These are phyloP conservation scores for Temnothorax longispinosus DNA, from an alignment of 1,140 invertebrate species.

Conservation along the genomic window DNA sequence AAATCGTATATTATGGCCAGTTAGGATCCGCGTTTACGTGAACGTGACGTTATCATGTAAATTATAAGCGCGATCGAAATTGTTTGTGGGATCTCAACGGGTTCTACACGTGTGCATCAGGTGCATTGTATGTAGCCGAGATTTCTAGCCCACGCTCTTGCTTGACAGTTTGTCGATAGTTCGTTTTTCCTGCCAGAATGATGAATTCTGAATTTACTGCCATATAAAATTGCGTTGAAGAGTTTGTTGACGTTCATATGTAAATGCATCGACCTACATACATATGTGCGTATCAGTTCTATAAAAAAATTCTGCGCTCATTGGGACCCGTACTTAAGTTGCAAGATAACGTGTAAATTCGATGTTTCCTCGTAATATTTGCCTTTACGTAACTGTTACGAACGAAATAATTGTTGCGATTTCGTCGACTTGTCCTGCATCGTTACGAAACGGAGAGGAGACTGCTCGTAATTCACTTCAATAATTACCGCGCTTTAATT, in stretches of 20 bases:
- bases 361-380: neutral
- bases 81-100: slow-evolving; percentile 8
- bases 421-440: neutral
- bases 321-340: neutral
- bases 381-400: neutral
- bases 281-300: neutral
- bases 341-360: neutral
- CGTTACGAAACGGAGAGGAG: neutral
- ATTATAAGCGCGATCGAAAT: slow-evolving; percentile 34
- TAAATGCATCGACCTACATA: neutral
- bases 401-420: slow-evolving; percentile 23
- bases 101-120: slow-evolving; percentile 29
- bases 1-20: neutral
- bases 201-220: slow-evolving; percentile 51
- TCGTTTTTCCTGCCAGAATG: slow-evolving; percentile 46
- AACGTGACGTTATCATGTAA: neutral
- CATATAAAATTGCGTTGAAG: slow-evolving; percentile 31
- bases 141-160: slow-evolving; percentile 31
- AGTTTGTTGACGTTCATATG: slow-evolving; percentile 7
- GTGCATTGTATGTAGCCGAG: slow-evolving; percentile 8
- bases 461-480: slow-evolving; percentile 67
- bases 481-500: slow-evolving; percentile 73
- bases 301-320: neutral
- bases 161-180: slow-evolving; percentile 58
- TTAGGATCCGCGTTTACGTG: neutral